Evolutionary conservation across 2,888 invertebrate genomes (phyloP), one percentile per base, ranked within the genome.

Genomic region (Leuctra nigra): DNA sequence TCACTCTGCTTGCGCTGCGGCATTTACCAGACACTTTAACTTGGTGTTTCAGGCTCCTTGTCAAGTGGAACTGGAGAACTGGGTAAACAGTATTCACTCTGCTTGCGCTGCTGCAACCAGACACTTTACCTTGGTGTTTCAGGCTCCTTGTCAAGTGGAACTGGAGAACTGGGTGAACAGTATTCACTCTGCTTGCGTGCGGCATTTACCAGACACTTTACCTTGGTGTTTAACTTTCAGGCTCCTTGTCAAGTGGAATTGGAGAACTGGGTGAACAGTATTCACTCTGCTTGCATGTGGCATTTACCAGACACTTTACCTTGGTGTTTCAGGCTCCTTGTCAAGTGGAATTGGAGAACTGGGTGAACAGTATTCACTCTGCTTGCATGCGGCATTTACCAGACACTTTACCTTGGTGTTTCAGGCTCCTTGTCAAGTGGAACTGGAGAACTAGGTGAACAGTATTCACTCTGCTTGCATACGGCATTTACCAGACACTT

Each of bases 141-240:
- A 83, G 83, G 83, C 84, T 44, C 79, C 81, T 23, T 82, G 82
- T 62, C 84, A 95, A 85, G 90, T 94, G 71, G 97, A 97, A 76
- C 81, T 95, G 68, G 95, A 97, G 75, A 94, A 94, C 75, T 97
- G 96, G 96, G 94, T 97, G 73, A 92, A 93, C 74, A 94, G 94
- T 73, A 94, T 97, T 72, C 97, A 97, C 73, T 93, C 92, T 73
- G 96, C 96, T 59, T 97, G 97, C 76, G 96, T 96, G 95, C 96
- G 54, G 95, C 96, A 59, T 95, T 96, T 70, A 96, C 96, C 39
- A 83, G 96, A 66, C 96, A 97, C 74, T n/a, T n/a, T n/a, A n/a
- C n/a, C n/a, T n/a, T n/a, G n/a, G n/a, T n/a, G n/a, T n/a, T n/a
- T n/a, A n/a, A n/a, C n/a, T n/a, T n/a, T n/a, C 69, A n/a, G n/a